phyloP scores from a whole-genome alignment of 1,140 invertebrate genomes.

The Drosophila eugracilis region DNA sequence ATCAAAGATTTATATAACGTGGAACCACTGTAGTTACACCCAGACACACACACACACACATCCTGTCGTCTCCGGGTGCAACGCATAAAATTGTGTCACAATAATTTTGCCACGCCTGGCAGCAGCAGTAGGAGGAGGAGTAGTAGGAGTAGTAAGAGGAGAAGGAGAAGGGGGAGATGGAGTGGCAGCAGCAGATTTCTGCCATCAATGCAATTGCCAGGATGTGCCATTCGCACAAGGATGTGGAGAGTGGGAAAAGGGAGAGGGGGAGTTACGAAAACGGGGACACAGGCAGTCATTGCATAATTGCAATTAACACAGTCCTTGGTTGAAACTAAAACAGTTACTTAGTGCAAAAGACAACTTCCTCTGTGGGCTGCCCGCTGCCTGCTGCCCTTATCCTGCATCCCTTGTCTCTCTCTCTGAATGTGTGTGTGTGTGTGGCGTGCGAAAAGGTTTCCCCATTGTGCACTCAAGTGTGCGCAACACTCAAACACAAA shows the following conservation, averaged over 20 bases:
- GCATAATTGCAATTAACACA: slow-evolving; percentile 82
- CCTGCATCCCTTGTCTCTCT: slow-evolving; percentile 19
- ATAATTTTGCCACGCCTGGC: slow-evolving; percentile 72
- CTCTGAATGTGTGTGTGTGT: slow-evolving; percentile 15
- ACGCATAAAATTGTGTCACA: slow-evolving; percentile 81
- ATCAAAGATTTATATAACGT: slow-evolving; percentile 42
- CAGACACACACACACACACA: slow-evolving; percentile 10
- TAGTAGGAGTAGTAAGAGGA: not conserved
- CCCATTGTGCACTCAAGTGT: slow-evolving; percentile 60
- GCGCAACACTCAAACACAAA: slow-evolving; percentile 42
- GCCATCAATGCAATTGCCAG: slow-evolving; percentile 69
- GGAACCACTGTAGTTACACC: slow-evolving; percentile 30
- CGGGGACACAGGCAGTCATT: slow-evolving; percentile 46
- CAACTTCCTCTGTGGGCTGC: slow-evolving; percentile 53
- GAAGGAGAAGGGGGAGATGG: not conserved
- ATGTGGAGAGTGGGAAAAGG: slow-evolving; percentile 31
- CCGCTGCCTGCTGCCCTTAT: slow-evolving; percentile 18
- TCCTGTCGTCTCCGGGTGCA: slow-evolving; percentile 45
- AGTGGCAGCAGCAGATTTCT: slow-evolving; percentile 19
- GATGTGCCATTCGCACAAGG: slow-evolving; percentile 64
- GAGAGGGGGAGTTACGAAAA: not conserved
- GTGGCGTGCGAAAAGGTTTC: slow-evolving; percentile 54
- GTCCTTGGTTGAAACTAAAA: slow-evolving; percentile 49
- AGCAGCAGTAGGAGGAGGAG: too few species aligned
- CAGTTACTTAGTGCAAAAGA: slow-evolving; percentile 68